Evolutionary conservation across 2,888 invertebrate genomes (phyloP).

Genomic region (Orgyia antiqua): DNA sequence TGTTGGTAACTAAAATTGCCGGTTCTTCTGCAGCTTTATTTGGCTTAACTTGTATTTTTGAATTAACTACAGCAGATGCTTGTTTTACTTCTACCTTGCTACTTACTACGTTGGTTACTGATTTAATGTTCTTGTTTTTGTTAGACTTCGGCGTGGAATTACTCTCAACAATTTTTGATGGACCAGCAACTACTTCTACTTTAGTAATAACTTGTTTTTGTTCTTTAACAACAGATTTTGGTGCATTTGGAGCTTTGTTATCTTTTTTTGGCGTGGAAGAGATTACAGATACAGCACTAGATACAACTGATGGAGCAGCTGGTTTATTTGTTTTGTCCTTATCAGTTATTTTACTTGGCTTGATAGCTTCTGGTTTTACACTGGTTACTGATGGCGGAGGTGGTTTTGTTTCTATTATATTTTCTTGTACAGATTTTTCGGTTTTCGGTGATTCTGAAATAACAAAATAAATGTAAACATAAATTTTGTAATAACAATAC

Average conservation of each 20-base stretch:
- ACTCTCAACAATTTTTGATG: conserved; percentile 67
- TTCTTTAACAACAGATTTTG: conserved; percentile 68
- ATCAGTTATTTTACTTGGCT: conserved; percentile 62
- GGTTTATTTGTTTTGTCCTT: conserved; percentile 61
- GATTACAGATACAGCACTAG: conserved; percentile 61
- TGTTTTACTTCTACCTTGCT: conserved; percentile 73
- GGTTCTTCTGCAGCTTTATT: conserved; percentile 71
- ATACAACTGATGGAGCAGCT: conserved; percentile 47
- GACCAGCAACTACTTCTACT: conserved; percentile 77
- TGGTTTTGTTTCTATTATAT: conserved; percentile 70
- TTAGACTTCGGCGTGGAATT: conserved; percentile 41
- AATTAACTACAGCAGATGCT: conserved; percentile 45
- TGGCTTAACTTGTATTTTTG: conserved; percentile 73
- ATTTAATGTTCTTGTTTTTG: conserved; percentile 54
- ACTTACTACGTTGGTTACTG: conserved; percentile 57
- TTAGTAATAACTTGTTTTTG: conserved; percentile 69
- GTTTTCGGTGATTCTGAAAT: conserved; percentile 65
- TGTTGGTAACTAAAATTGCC: conserved; percentile 80
- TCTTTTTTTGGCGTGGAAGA: conserved; percentile 67
- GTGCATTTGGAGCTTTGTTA: conserved; percentile 50
- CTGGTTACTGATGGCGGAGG: conserved; percentile 55
- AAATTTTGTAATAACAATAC: too few species aligned
- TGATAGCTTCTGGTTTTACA: conserved; percentile 62
- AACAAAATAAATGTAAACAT: too few species aligned
- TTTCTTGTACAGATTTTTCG: conserved; percentile 63